Evolutionary conservation across 1,140 invertebrate genomes (phyloP), one percentile per base, ranked within the genome.

Genomic region (Drosophila virilis): DNA sequence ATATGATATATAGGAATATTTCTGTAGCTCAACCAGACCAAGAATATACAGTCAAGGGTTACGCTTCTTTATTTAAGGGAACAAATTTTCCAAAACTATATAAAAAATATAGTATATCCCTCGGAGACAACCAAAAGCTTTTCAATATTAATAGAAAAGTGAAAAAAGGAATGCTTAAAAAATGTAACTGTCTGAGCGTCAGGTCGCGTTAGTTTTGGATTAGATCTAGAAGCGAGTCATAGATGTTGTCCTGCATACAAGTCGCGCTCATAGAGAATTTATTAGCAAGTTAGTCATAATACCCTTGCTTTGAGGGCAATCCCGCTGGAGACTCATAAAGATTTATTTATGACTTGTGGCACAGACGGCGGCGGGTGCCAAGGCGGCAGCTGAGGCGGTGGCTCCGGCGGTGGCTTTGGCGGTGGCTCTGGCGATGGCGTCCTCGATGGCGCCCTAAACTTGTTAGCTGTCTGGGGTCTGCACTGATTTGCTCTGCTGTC

Each of bases 391-490:
- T n/a, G n/a, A n/a, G n/a, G n/a, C 38, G 35, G 10, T 38, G 38
- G 15, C 28, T 37, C 13, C 42, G 51, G 38, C 48, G 69, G 1
- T 17, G 17, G n/a, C n/a, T n/a, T n/a, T n/a, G n/a, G n/a, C n/a
- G n/a, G n/a, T n/a, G n/a, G n/a, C n/a, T n/a, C n/a, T n/a, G n/a
- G 17, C 17, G 17, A 28, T 48, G 55, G 28, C 6, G 37, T 42
- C 35, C 7, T 1, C 38, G 62, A 51, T 58, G 57, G 50, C 35
- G 50, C 58, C 48, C 22, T 46, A 50, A 84, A 67, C 64, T 71
- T 84, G 77, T 77, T 67, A 80, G 71, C 65, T 84, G 77, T 85
- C 77, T 80, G 68, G 54, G 54, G 57, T 80, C 80, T 80, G 80
- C 81, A 84, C 81, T 84, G 80, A 84, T 84, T 83, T 83, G 68